A percentile compares a stretch with the other conserved stretches of the same genome.
phyloP scores from a whole-genome alignment of 2,888 invertebrate species.

The Plagodis pulveraria region DNA sequence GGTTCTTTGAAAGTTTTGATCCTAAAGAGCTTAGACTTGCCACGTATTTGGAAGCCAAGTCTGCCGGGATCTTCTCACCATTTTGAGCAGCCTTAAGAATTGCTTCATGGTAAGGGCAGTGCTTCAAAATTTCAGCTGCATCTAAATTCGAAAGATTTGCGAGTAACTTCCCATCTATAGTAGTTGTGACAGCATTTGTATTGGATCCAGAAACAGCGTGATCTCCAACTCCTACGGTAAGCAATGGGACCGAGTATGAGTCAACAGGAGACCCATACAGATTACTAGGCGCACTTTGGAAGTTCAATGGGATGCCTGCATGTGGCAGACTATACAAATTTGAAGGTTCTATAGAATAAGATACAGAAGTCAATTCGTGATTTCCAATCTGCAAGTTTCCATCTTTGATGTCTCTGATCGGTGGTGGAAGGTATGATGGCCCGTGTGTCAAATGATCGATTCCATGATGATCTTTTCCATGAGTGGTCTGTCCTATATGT shows the following conservation, averaged over 20 bases:
- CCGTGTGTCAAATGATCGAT: conserved; percentile 80
- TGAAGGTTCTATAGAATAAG: conserved; percentile 78
- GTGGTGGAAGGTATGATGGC: conserved; percentile 87
- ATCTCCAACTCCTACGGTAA: conserved; percentile 71
- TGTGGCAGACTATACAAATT: conserved; percentile 82
- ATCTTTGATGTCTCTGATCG: conserved; percentile 85
- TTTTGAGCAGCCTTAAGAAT: conserved; percentile 73
- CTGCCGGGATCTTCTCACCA: conserved; percentile 76
- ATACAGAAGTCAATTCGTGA: conserved; percentile 57
- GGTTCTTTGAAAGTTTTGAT: conserved; percentile 74
- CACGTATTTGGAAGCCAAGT: conserved; percentile 79
- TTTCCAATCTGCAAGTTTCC: conserved; percentile 57
- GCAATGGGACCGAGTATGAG: conserved; percentile 80
- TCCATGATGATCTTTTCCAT: conserved; percentile 86
- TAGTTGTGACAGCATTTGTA: conserved; percentile 66
- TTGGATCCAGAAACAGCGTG: conserved; percentile 78
- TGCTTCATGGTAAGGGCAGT: conserved; percentile 81
- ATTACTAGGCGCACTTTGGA: conserved; percentile 67
- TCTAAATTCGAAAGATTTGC: conserved; percentile 71
- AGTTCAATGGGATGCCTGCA: conserved; percentile 72
- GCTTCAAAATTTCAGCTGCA: conserved; percentile 78
- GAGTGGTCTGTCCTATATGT: conserved; percentile 86
- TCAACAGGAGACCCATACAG: conserved; percentile 77
- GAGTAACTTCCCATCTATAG: conserved; percentile 69
- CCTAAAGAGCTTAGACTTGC: conserved; percentile 82